A percentile compares a stretch with the other conserved stretches of the same genome.
These are phyloP conservation scores for Corbicula japonica DNA, from an alignment of 2,888 invertebrate species.

Conservation along the genomic window DNA sequence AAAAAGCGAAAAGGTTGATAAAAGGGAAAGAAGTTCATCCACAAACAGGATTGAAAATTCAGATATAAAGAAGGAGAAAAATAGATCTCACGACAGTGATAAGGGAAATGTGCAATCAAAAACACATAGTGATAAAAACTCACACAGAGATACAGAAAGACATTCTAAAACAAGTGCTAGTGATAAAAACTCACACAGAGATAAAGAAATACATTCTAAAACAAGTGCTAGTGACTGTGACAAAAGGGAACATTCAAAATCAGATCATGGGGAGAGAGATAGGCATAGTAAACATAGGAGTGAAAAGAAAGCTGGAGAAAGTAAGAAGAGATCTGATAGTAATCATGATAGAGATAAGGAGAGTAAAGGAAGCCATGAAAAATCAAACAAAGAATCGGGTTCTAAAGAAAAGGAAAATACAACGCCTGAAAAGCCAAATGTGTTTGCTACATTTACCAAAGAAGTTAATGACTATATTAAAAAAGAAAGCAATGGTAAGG, in stretches of 20 bases:
- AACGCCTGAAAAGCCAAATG: slow-evolving; percentile 12
- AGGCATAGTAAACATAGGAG: slow-evolving; percentile 2
- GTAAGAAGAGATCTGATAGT: slow-evolving; percentile 2
- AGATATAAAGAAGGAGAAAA: not conserved
- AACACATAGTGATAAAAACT: not conserved
- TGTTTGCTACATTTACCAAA: slow-evolving; percentile 16
- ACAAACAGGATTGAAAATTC: not conserved
- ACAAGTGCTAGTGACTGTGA: not conserved
- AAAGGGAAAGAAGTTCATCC: not conserved
- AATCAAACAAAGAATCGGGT: not conserved
- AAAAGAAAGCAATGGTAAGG: slow-evolving; percentile 1
- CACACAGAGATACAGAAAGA: not conserved
- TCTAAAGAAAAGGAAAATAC: not conserved
- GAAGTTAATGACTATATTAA: slow-evolving; percentile 20
- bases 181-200: not conserved
- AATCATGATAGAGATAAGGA: slow-evolving; percentile 6
- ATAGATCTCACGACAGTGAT: not conserved
- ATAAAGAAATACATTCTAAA: not conserved
- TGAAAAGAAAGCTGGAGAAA: slow-evolving; percentile 3
- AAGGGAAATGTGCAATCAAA: not conserved
- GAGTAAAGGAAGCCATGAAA: slow-evolving; percentile 4
- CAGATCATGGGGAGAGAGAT: not conserved
- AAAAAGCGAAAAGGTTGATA: too few relatives aligned
- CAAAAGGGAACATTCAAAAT: too few relatives aligned
- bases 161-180: not conserved